phyloP scores from a whole-genome alignment of 2,113 vertebrate genomes.

The Gasterosteus nipponicus region DNA sequence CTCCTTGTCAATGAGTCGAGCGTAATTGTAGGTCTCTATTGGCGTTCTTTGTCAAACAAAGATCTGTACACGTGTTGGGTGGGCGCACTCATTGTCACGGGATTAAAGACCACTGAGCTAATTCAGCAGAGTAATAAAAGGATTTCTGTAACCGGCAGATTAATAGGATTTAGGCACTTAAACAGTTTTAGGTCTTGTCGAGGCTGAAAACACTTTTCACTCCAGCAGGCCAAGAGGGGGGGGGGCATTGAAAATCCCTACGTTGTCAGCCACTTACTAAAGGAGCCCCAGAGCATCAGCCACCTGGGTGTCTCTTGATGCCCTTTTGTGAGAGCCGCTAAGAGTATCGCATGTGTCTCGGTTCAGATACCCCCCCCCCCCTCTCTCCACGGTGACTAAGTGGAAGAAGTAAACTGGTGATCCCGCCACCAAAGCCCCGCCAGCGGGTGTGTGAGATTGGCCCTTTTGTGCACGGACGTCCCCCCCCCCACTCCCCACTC shows the following conservation, averaged over 20 bases:
- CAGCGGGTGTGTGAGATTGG: slow-evolving; percentile 52
- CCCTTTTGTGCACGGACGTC: neutral
- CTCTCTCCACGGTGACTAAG: slow-evolving; percentile 1
- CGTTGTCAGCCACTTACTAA: slow-evolving; percentile 45
- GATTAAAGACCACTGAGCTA: slow-evolving; percentile 65
- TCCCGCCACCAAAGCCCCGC: slow-evolving; percentile 41
- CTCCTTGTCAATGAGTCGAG: neutral
- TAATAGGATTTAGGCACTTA: slow-evolving; percentile 75
- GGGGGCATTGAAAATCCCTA: slow-evolving; percentile 10
- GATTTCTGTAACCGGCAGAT: slow-evolving; percentile 67
- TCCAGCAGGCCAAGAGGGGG: slow-evolving; percentile 4
- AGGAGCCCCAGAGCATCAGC: slow-evolving; percentile 31
- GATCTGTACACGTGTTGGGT: neutral
- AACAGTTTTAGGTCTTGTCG: slow-evolving; percentile 49
- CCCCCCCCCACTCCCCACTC: neutral
- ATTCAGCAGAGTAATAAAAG: slow-evolving; percentile 62
- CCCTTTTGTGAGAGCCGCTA: slow-evolving; percentile 8
- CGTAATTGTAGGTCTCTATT: neutral
- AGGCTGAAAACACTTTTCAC: slow-evolving; percentile 36
- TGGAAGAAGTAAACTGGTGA: slow-evolving; percentile 53
- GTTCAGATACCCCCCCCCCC: neutral
- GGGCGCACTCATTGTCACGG: slow-evolving; percentile 47
- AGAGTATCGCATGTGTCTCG: neutral
- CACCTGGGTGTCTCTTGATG: slow-evolving; percentile 44
- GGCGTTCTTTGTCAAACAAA: neutral